phyloP scores from a whole-genome alignment of 2,888 invertebrate genomes.

The Cataglyphis albicans region DNA sequence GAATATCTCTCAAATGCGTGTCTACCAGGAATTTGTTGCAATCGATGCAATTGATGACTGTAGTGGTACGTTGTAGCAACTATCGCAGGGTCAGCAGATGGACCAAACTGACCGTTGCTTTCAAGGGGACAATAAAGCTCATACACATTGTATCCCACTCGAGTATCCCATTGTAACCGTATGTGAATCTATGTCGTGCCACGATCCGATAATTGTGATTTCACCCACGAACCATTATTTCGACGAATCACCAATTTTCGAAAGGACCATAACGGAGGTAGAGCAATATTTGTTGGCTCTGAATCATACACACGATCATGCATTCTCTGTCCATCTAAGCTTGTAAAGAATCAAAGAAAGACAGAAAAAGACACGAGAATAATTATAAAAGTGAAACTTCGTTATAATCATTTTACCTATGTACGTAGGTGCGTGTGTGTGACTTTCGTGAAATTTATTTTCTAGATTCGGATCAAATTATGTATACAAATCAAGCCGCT shows the following conservation, averaged over 20 bases:
- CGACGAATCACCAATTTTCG: conserved; percentile 70
- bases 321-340: background rate
- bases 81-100: conserved; percentile 85
- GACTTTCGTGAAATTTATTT: background rate
- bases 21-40: conserved; percentile 60
- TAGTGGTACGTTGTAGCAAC: conserved; percentile 71
- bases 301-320: conserved; percentile 55
- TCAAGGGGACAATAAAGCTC: conserved; percentile 84
- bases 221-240: conserved; percentile 71
- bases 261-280: conserved; percentile 63
- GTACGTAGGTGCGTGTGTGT: background rate
- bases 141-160: conserved; percentile 81
- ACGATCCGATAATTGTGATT: conserved; percentile 75
- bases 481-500: conserved; percentile 9
- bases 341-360: background rate
- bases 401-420: background rate
- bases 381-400: background rate
- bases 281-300: conserved; percentile 51
- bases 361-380: background rate
- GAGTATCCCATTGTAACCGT: conserved; percentile 72
- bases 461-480: background rate
- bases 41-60: conserved; percentile 80
- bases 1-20: conserved; percentile 9
- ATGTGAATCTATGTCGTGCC: conserved; percentile 61
- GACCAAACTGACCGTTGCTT: conserved; percentile 84